Base-by-base conservation (phyloP, 2,113 vertebrate species). In the Calidris pugnax region DNA sequence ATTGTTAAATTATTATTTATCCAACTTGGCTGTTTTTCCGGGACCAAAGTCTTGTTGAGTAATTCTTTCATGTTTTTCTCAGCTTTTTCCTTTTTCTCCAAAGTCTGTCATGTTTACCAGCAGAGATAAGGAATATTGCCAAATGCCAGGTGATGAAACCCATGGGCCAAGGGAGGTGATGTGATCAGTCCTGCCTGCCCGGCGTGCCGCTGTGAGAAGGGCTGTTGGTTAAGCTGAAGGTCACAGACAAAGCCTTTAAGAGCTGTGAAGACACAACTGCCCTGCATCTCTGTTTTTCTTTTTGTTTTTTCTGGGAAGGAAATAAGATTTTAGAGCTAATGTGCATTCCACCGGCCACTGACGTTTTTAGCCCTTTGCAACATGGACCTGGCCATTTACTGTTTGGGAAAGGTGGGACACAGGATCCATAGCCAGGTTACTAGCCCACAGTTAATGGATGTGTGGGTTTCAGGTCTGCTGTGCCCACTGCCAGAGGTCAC, bases 231-330 rank as follows among this genome's bases (percentile, higher is more conserved):
- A 68, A 77, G 33, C 62, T 2, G 1, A 35, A 78, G 37, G 33
- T 45, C 55, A 63, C 27, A 69, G 67, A 33, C 1, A 0, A 18
- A 47, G 62, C 1, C 0, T 78, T 56, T 22, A 51, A 80, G 68
- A 51, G 48, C 43, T 75, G 16, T 59, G 45, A 59, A 57, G 22
- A 41, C 37, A 41, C n/a, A 59, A 8, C 27, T 59, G 71, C 33
- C 26, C 68, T 66, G 22, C 79, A 15, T 37, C 28, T 48, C 22
- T 48, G 48, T 23, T 48, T 48, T 21, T 47, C 45, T 47, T 48
- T 48, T 51, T 3, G 24, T 68, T 85, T 60, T 43, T 41, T n/a
- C 45, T 41, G 48, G 48, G 48, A 69, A 75, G 26, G 28, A 71
- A 75, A 45, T 37, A 47, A 80, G 63, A 66, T 71, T 66, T 76